Conservation (phyloP, 1,140 invertebrate genomes). For the Sarcophaga bullata region DNA sequence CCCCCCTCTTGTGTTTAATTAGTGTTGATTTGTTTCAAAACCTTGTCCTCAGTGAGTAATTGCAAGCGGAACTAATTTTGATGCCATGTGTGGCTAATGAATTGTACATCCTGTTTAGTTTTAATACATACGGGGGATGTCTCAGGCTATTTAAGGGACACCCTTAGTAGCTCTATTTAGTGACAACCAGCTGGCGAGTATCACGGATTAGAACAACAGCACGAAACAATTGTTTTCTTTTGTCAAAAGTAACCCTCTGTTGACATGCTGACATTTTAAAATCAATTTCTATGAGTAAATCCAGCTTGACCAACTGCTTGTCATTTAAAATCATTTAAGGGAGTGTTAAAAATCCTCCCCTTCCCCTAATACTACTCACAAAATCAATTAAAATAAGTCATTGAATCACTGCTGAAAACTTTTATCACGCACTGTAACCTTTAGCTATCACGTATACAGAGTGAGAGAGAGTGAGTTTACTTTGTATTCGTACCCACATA, state of each 20-base stretch:
- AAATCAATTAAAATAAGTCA: too few relatives aligned
- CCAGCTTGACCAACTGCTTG: neutral
- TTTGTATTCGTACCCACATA: too few relatives aligned
- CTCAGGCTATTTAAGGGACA: too few relatives aligned
- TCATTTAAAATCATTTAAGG: neutral
- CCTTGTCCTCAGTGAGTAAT: too few relatives aligned
- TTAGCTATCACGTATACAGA: too few relatives aligned
- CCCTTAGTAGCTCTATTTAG: constrained; percentile 11
- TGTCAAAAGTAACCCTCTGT: neutral
- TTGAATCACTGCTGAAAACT: too few relatives aligned
- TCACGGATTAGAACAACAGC: neutral
- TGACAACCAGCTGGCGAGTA: neutral
- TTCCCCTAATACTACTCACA: too few relatives aligned
- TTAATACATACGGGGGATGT: neutral
- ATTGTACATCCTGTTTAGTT: neutral
- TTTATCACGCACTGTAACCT: neutral
- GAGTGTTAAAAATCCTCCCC: neutral
- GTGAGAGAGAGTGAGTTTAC: too few relatives aligned
- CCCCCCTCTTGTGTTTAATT: too few relatives aligned
- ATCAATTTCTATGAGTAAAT: neutral
- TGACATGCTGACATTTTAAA: neutral
- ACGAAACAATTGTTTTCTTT: neutral
- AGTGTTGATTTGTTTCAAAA: too few relatives aligned
- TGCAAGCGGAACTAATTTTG: neutral
- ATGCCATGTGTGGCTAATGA: constrained; percentile 9